These are phyloP conservation scores for Agrotis segetum DNA, from an alignment of 2,888 invertebrate genomes.

Conservation along the genomic window DNA sequence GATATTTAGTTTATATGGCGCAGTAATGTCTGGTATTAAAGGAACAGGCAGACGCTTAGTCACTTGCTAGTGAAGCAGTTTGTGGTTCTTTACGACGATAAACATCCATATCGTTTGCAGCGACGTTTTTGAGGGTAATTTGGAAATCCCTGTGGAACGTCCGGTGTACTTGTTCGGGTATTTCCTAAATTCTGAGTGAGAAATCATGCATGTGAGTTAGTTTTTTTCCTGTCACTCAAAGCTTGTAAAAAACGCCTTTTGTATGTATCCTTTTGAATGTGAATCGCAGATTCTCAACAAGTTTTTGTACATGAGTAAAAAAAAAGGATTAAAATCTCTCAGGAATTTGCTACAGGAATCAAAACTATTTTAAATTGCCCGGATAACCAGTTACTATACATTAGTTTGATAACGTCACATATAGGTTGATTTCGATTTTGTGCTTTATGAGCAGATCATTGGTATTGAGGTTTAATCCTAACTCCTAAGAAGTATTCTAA, in stretches of 20 bases:
- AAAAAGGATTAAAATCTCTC: too few species aligned
- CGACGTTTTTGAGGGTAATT: conserved; percentile 15
- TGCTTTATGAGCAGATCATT: too few species aligned
- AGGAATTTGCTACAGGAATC: too few species aligned
- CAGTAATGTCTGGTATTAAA: conserved; percentile 20
- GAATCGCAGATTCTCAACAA: not conserved
- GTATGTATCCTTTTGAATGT: not conserved
- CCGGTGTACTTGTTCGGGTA: conserved; percentile 4
- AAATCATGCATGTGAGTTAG: not conserved
- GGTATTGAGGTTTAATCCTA: too few species aligned
- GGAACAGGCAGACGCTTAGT: conserved; percentile 25
- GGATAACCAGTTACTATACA: too few species aligned
- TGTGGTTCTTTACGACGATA: conserved; percentile 27
- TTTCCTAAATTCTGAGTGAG: not conserved
- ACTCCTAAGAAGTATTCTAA: too few species aligned
- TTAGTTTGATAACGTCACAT: too few species aligned
- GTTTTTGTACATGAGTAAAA: too few species aligned
- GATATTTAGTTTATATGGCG: conserved; percentile 23
- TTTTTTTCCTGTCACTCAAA: not conserved
- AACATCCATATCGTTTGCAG: conserved; percentile 26
- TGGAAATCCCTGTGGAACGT: not conserved
- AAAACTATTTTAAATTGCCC: too few species aligned
- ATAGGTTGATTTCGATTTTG: too few species aligned
- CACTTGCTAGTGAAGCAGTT: conserved; percentile 15
- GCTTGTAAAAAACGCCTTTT: not conserved